Evolutionary conservation across 2,113 vertebrate species (phyloP).

Genomic region (Larimichthys crocea): DNA sequence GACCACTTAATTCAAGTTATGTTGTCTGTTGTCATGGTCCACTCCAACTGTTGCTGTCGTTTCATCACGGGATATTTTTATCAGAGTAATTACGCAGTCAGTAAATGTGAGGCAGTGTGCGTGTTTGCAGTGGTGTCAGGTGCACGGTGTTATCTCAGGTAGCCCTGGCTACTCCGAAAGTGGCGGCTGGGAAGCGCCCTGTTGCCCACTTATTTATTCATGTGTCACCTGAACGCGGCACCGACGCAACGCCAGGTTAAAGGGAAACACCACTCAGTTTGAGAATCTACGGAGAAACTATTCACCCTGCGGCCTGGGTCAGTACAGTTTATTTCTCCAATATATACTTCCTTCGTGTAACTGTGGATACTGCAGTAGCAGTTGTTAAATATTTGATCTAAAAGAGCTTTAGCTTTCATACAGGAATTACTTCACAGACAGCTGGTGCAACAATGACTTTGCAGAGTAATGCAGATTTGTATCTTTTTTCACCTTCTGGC

Average conservation of each 20-base stretch:
- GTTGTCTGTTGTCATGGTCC: not conserved
- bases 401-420: not conserved
- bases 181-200: constrained; percentile 73
- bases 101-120: constrained; percentile 15
- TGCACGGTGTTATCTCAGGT: constrained; percentile 74
- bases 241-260: constrained; percentile 36
- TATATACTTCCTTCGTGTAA: not conserved
- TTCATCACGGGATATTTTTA: not conserved
- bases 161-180: constrained; percentile 44
- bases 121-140: constrained; percentile 70
- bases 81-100: constrained; percentile 8
- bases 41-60: constrained; percentile 34
- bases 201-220: constrained; percentile 79
- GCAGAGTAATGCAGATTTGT: constrained; percentile 1
- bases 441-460: not conserved
- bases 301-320: constrained; percentile 11
- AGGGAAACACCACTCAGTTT: constrained; percentile 24
- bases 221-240: constrained; percentile 80
- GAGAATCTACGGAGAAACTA: not conserved
- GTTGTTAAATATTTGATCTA: not conserved
- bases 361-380: not conserved
- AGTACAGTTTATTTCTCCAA: not conserved
- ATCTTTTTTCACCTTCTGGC: not conserved
- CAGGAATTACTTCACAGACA: not conserved
- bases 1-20: constrained; percentile 5